Conservation (phyloP, 1,140 invertebrate genomes). For the Papilio polytes region DNA sequence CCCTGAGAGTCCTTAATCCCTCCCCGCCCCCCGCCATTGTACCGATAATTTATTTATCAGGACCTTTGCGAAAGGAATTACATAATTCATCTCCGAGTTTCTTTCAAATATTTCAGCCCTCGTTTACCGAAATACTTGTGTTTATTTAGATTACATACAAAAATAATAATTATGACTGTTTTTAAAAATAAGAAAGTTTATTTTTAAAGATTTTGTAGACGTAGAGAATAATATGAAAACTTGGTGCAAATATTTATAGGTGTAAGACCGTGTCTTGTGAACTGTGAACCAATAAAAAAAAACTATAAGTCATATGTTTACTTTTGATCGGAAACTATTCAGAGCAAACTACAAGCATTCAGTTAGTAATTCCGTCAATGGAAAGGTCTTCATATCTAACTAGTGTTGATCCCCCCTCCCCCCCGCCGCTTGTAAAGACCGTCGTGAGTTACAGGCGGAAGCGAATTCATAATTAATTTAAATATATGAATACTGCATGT, state of each 20-base stretch:
- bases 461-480: not conserved
- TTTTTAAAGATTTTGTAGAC: not conserved
- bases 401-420: not conserved
- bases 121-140: not conserved
- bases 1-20: constrained; percentile 46
- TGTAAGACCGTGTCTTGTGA: not conserved
- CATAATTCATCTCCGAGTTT: constrained; percentile 51
- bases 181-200: not conserved
- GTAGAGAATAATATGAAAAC: constrained; percentile 1
- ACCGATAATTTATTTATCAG: constrained; percentile 52
- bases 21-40: constrained; percentile 42
- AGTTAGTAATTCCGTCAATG: not conserved
- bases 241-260: constrained; percentile 6
- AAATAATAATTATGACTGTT: not conserved
- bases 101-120: not conserved
- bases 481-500: not conserved
- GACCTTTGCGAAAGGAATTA: constrained; percentile 41
- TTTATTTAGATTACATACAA: not conserved
- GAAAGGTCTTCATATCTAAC: not conserved
- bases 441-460: not conserved
- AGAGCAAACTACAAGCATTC: constrained; percentile 6
- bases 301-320: constrained; percentile 9
- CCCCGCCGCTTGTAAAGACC: constrained; percentile 20
- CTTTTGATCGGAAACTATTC: not conserved
- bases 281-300: not conserved